These are phyloP conservation scores for Mycteria americana DNA, from an alignment of 2,797 vertebrate genomes.

Conservation along the genomic window DNA sequence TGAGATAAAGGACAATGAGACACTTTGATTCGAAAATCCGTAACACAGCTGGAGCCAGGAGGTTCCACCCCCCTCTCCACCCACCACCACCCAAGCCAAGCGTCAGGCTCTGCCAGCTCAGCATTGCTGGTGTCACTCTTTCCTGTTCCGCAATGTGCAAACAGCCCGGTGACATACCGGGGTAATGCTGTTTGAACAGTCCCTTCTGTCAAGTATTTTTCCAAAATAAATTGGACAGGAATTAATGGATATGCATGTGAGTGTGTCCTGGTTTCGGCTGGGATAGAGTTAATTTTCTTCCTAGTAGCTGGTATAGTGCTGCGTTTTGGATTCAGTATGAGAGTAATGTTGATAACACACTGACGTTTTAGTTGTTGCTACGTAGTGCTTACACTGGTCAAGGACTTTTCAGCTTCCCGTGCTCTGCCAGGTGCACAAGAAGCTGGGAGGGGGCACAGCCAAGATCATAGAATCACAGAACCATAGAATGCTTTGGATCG, in stretches of 20 bases:
- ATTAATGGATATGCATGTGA: not conserved
- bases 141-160: constrained; percentile 19
- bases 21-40: not conserved
- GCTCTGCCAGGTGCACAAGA: no score
- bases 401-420: no score
- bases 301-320: no score
- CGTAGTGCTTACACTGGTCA: no score
- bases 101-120: not conserved
- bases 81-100: not conserved
- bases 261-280: no score
- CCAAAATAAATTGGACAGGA: not conserved
- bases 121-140: not conserved
- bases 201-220: constrained; percentile 15
- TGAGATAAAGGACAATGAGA: not conserved
- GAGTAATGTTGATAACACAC: no score
- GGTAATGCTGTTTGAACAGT: not conserved
- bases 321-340: no score
- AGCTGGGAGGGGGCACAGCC: no score
- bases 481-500: no score
- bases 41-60: not conserved
- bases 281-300: no score
- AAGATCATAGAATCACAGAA: no score
- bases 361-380: no score
- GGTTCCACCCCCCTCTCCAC: constrained; percentile 23
- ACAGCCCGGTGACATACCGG: not conserved